phyloP scores from a whole-genome alignment of 2,888 invertebrate species.

The Erynnis tages region DNA sequence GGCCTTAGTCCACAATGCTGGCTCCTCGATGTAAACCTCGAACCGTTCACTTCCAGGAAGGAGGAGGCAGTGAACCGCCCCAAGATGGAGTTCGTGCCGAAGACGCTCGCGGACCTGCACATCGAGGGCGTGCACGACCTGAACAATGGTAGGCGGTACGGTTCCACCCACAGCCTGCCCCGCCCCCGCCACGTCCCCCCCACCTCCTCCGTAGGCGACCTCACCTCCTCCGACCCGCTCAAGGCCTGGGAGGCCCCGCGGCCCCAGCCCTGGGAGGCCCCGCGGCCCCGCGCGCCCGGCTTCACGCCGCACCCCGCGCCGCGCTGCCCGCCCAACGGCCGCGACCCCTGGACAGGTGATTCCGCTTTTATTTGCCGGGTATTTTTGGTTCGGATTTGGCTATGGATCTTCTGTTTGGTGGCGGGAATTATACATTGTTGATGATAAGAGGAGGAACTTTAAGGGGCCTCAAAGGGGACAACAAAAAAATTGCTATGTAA shows the following conservation, averaged over 20 bases:
- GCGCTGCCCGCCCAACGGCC: conserved; percentile 70
- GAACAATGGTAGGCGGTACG: conserved; percentile 84
- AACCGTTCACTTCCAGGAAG: conserved; percentile 82
- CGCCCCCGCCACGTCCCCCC: conserved; percentile 58
- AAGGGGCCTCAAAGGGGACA: no score
- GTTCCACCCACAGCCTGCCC: conserved; percentile 75
- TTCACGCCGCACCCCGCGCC: conserved; percentile 45
- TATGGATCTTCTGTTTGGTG: conserved; percentile 44
- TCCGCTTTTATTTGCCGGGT: conserved; percentile 67
- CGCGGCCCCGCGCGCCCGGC: conserved; percentile 28
- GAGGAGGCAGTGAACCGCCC: conserved; percentile 94
- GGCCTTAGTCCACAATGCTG: no score
- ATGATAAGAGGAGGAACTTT: no score
- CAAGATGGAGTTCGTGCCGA: conserved; percentile 94
- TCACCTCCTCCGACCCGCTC: conserved; percentile 61
- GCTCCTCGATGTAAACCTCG: no score
- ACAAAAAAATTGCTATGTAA: no score
- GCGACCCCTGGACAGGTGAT: conserved; percentile 83
- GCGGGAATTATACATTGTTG: conserved; percentile 24
- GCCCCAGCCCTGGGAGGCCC: conserved; percentile 33
- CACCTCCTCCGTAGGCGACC: conserved; percentile 70
- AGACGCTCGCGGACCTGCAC: conserved; percentile 92
- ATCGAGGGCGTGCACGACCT: conserved; percentile 89
- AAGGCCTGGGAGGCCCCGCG: conserved; percentile 65
- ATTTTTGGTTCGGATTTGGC: conserved; percentile 51